Evolutionary conservation across 1,140 invertebrate genomes (phyloP).

Genomic region (Drosophila repletoides): DNA sequence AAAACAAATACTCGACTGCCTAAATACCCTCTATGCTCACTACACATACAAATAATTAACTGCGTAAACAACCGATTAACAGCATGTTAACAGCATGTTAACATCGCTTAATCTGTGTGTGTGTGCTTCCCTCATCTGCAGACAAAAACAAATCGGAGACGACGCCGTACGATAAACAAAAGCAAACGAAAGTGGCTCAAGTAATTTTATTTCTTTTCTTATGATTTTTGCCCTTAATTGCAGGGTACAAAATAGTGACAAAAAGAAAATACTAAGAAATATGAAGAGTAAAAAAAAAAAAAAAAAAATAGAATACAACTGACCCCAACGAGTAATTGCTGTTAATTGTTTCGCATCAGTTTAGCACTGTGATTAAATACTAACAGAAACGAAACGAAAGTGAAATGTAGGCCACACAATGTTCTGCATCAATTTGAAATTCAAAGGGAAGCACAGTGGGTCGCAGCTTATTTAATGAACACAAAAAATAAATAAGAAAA

Average conservation of each 20-base stretch:
- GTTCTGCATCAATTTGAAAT: not conserved
- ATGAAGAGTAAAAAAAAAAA: not conserved
- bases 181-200: constrained; percentile 34
- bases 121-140: not conserved
- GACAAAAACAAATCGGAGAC: too few species aligned
- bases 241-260: not conserved
- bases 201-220: not conserved
- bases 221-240: constrained; percentile 29
- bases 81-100: constrained; percentile 14
- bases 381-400: constrained; percentile 28
- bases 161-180: constrained; percentile 10
- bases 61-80: not conserved
- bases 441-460: too few species aligned
- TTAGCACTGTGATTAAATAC: constrained; percentile 8
- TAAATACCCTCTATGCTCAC: constrained; percentile 11
- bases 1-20: not conserved
- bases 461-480: too few species aligned
- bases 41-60: not conserved
- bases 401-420: constrained; percentile 30
- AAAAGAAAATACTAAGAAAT: not conserved
- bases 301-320: too few species aligned
- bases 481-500: too few species aligned
- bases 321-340: constrained; percentile 15
- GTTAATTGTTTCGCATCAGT: constrained; percentile 25
- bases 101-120: not conserved